A percentile compares a stretch with the other conserved stretches of the same genome.
Conservation (phyloP, 2,113 vertebrate species). For the Bubo scandiacus region DNA sequence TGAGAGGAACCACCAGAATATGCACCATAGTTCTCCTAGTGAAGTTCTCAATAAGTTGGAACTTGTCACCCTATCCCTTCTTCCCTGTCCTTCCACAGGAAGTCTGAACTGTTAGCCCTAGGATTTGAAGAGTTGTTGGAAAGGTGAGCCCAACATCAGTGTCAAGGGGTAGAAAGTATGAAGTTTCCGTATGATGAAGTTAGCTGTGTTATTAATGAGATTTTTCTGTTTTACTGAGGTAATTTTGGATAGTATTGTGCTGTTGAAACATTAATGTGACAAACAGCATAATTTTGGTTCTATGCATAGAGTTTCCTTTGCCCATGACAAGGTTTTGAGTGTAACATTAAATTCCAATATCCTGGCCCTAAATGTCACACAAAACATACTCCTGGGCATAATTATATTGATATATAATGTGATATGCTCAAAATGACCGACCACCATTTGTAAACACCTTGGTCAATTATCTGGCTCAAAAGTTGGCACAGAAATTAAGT, state of each 20-base stretch:
- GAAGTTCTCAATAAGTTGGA: background rate
- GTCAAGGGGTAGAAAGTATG: background rate
- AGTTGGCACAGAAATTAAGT: background rate
- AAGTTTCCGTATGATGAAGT: background rate
- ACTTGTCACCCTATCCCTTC: rapidly evolving
- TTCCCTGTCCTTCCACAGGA: background rate
- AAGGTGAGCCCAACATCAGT: background rate
- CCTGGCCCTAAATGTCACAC: background rate
- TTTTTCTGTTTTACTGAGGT: background rate
- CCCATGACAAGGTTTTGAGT: background rate
- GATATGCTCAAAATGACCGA: background rate
- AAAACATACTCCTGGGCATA: background rate
- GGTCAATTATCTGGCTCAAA: background rate
- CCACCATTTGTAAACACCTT: background rate
- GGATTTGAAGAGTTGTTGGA: background rate
- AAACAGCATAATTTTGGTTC: background rate
- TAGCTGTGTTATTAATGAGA: background rate
- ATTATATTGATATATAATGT: background rate
- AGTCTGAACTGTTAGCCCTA: background rate
- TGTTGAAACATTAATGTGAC: background rate
- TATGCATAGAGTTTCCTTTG: rapidly evolving
- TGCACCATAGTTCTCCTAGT: background rate
- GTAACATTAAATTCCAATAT: background rate
- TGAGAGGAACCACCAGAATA: background rate
- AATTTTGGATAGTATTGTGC: background rate